Conservation (phyloP, 2,797 vertebrate species). For the Sebastes minor region DNA sequence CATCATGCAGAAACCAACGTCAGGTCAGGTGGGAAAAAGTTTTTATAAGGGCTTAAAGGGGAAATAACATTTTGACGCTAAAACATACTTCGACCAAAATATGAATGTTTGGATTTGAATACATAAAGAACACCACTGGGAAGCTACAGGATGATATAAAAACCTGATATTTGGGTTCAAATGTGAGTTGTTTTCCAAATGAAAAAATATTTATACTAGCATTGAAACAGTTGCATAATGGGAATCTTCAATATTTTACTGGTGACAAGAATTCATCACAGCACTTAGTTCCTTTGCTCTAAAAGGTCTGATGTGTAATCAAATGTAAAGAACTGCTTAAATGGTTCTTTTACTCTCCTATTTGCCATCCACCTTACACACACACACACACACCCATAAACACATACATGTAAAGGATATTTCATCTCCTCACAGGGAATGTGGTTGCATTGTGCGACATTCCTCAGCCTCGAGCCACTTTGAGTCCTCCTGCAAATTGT, state of each 20-base stretch:
- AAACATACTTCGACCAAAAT: too few species aligned
- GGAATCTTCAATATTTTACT: background rate
- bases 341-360: background rate
- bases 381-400: conserved; percentile 6
- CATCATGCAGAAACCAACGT: too few species aligned
- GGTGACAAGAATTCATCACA: background rate
- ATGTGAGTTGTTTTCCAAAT: background rate
- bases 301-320: background rate
- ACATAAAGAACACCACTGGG: too few species aligned
- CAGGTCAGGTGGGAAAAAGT: too few species aligned
- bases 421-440: conserved; percentile 68
- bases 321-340: background rate
- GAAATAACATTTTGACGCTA: too few species aligned
- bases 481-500: conserved; percentile 75
- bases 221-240: background rate
- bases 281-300: background rate
- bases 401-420: conserved; percentile 7
- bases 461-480: conserved; percentile 72
- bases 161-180: background rate
- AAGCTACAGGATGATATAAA: too few species aligned
- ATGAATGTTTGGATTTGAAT: too few species aligned
- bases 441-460: conserved; percentile 72
- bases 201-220: background rate
- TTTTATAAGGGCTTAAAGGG: too few species aligned
- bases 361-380: background rate